Evolutionary conservation across 2,113 vertebrate species (phyloP).

Genomic region (Columba janthina): DNA sequence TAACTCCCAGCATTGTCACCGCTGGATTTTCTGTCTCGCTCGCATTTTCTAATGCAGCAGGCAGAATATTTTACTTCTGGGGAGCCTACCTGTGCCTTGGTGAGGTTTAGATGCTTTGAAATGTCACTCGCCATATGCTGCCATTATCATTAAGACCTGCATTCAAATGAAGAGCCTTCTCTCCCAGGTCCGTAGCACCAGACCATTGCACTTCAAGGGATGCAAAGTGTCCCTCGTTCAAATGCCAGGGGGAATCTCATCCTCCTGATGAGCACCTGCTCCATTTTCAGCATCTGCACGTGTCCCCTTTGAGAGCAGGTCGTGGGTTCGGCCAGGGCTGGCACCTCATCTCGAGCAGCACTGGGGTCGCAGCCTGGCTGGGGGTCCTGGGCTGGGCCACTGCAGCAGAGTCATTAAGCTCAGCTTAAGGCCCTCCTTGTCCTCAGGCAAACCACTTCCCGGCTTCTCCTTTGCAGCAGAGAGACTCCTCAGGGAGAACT

Average conservation of each 20-base stretch:
- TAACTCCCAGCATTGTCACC: not conserved
- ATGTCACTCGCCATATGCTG: constrained; percentile 30
- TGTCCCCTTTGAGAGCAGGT: not conserved
- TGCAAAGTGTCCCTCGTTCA: not conserved
- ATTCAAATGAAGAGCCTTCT: not conserved
- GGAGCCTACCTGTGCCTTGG: not conserved
- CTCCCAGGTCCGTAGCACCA: not conserved
- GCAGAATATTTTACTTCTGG: not conserved
- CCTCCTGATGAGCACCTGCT: not conserved
- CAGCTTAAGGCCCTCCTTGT: constrained; percentile 31
- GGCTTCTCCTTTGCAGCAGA: constrained; percentile 69
- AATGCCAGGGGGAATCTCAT: not conserved
- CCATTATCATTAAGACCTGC: not conserved
- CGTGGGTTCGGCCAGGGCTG: accelerated
- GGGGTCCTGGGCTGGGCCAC: too few species aligned
- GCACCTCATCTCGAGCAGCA: not conserved
- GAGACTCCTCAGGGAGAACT: constrained; percentile 77
- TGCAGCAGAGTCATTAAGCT: not conserved
- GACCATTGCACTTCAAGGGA: not conserved
- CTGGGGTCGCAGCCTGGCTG: not conserved
- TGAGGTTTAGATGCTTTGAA: not conserved
- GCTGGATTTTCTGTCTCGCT: not conserved
- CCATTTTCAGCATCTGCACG: not conserved
- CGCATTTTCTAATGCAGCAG: not conserved
- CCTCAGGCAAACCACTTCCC: constrained; percentile 70